These are phyloP conservation scores for Synodontis membranacea DNA, from an alignment of 2,113 vertebrate genomes.

Conservation along the genomic window DNA sequence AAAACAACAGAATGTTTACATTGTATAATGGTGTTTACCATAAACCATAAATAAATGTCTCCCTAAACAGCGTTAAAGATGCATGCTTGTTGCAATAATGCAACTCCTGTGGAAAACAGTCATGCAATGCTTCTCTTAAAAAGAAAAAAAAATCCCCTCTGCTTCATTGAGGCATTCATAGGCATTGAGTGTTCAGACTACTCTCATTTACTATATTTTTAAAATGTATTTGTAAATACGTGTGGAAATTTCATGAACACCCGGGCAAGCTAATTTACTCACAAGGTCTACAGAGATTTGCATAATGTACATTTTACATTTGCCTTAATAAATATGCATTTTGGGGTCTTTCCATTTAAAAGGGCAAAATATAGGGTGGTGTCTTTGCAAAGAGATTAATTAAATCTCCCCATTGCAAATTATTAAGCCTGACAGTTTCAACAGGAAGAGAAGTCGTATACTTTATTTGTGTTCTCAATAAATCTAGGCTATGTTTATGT, in stretches of 20 bases:
- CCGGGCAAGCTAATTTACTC: neutral
- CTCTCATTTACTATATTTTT: neutral
- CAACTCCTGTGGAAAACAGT: conserved; percentile 19
- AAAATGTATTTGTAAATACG: neutral
- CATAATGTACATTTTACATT: neutral
- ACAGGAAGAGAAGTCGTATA: neutral
- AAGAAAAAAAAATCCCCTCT: neutral
- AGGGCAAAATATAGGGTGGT: neutral
- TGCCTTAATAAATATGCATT: neutral
- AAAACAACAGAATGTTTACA: conserved; percentile 46
- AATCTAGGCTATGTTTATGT: neutral
- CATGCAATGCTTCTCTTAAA: neutral
- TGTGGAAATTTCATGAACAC: neutral
- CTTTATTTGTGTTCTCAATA: neutral
- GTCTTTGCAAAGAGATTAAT: neutral
- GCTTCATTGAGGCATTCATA: conserved; percentile 25
- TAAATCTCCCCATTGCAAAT: neutral
- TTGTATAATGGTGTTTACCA: conserved; percentile 34
- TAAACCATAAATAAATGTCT: conserved; percentile 44
- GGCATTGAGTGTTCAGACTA: neutral
- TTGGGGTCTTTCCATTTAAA: neutral
- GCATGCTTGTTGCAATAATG: neutral
- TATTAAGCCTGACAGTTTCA: neutral
- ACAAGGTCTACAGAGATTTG: neutral
- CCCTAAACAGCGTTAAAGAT: conserved; percentile 16